Evolutionary conservation across 1,140 invertebrate genomes (phyloP), one percentile per base, ranked within the genome.

Genomic region (Gyrodactylus bullatarudis): DNA sequence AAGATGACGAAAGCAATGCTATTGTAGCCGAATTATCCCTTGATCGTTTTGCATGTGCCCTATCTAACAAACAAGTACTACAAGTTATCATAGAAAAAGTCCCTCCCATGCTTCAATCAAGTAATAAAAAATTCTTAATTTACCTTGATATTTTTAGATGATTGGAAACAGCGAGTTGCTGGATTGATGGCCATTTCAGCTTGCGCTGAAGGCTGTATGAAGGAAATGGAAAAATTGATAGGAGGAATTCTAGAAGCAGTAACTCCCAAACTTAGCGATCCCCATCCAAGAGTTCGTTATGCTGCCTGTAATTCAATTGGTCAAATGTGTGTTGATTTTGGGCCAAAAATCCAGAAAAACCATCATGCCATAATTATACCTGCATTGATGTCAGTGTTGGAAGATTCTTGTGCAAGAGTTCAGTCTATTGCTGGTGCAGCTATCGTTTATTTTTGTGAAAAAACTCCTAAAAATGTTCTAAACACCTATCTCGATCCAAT

Each of bases 291-390:
- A 75, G 91, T 95, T 0, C 84, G 91, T 68, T 96, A 96, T 78
- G 94, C 95, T 25, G 89, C 90, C 69, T 99, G 95, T 79, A 99
- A 98, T 83, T 91, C 92, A n/a, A 85, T 99, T 54, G 95, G 95
- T 20, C 94, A 99, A 83, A 93, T 99, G 89, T 89, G 91, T 0
- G 91, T 91, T 20, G 95, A 99, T 81, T 99, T 99, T 84, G 90
- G 90, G 1, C 91, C 91, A 1, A 84, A 84, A 8, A 93, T 98
- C 78, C 89, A 98, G 80, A 96, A 96, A 82, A 95, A 95, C 82
- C 99, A 93, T 81, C 93, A 98, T 78, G 86, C 87, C 73, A 88
- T 87, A 80, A 87, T 98, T 71, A 87, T 98, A 27, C 89, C 90
- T 54, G 89, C 88, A 20, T 81, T 99, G 25, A 80, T 98, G 1